phyloP scores from a whole-genome alignment of 1,140 invertebrate species.

The Drosophila seguyi region DNA sequence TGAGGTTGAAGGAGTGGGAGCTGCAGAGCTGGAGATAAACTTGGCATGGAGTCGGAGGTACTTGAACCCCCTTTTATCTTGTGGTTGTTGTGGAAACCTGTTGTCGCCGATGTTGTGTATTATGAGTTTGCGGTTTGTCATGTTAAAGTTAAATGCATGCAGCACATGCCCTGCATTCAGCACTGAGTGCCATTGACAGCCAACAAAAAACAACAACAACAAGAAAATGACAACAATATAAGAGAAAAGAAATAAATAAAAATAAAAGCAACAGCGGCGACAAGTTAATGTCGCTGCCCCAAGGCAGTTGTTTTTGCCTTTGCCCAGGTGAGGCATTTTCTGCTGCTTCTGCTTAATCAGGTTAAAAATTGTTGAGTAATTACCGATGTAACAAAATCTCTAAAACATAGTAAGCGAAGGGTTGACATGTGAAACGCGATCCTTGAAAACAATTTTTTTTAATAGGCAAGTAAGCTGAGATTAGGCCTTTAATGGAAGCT shows the following conservation, averaged over 20 bases:
- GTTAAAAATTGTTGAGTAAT: slow-evolving; percentile 70
- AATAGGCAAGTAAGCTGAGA: slow-evolving; percentile 11
- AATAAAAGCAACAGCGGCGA: slow-evolving; percentile 24
- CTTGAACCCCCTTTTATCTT: slow-evolving; percentile 47
- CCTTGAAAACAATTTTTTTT: slow-evolving; percentile 11
- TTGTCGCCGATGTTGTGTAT: slow-evolving; percentile 77
- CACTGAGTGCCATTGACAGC: slow-evolving; percentile 78
- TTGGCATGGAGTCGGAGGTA: slow-evolving; percentile 43
- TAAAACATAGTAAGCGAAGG: slow-evolving; percentile 48
- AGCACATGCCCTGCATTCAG: slow-evolving; percentile 82
- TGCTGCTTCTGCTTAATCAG: slow-evolving; percentile 70
- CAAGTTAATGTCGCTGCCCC: slow-evolving; percentile 48
- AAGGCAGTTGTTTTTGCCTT: slow-evolving; percentile 50
- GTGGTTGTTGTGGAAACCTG: slow-evolving; percentile 78
- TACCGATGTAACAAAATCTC: slow-evolving; percentile 58
- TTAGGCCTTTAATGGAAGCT: slow-evolving; percentile 7
- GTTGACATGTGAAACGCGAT: slow-evolving; percentile 43
- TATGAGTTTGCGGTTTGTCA: slow-evolving; percentile 83
- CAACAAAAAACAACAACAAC: slow-evolving; percentile 40
- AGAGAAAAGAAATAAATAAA: slow-evolving; percentile 19
- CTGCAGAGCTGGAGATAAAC: slow-evolving; percentile 7
- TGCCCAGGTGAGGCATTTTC: slow-evolving; percentile 47
- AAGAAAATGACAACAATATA: slow-evolving; percentile 24
- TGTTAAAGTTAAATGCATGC: slow-evolving; percentile 83
- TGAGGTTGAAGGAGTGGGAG: slow-evolving; percentile 41